Base-by-base conservation (phyloP, 2,888 invertebrate genomes). In the Diabrotica balteata region DNA sequence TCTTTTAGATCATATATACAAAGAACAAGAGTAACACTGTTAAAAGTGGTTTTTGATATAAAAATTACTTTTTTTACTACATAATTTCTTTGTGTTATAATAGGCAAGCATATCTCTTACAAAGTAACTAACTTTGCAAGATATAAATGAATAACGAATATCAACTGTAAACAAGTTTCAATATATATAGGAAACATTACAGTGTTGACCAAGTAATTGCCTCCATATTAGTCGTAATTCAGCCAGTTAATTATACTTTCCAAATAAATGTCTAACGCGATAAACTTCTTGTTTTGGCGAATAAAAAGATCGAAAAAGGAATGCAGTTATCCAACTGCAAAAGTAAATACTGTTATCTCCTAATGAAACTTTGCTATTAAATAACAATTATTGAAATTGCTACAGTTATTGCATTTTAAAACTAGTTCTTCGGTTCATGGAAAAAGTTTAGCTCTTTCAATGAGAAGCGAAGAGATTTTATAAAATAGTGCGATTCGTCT, bases 151-250 rank as follows among this genome's bases (percentile, higher is more conserved):
- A 61, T 53, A 46, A 32, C n/a, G 8, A 61, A 51, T 45, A 53
- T 53, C 22, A 60, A 57, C 46, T 45, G 17, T 32, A 45, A 57
- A 46, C 57, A 57, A 45, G 45, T 45, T 57, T 57, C 45, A 10
- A 57, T 22, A 22, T 57, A 45, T 57, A 32, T 47, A 59, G 32
- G 47, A 59, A 59, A 59, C 47, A 65, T 49, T 45, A 65, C 54
- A 17, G 58, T 62, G 67, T 70, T 70, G 69, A 64, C 64, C 54
- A 50, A 67, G 65, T 67, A 70, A 67, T 67, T 70, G 70, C 67
- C 54, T 67, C 70, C 70, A 67, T 70, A 70, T 70, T 65, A 59
- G 70, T 63, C 57, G 52, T 57, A 63, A 47, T 43, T 61, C 51
- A 45, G 47, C 47, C 53, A 52, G 68, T 60, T 66, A 68, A 71